Base-by-base conservation (phyloP, 2,797 vertebrate species). In the Enteromius treurensis region DNA sequence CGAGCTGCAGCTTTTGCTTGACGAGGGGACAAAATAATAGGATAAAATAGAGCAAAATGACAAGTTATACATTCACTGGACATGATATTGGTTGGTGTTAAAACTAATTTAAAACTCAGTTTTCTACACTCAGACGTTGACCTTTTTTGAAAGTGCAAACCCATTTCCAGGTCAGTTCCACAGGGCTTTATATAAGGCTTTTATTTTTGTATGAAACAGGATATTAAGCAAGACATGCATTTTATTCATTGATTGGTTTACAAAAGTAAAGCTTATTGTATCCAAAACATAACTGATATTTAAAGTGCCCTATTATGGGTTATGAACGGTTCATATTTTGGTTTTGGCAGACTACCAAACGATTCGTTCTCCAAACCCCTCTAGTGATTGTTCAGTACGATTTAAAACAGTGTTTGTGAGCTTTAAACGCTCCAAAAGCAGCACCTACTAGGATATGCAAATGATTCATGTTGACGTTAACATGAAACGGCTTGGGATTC, bases 81-180 rank as follows among this genome's bases (percentile, higher is more conserved):
- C 1, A 3, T 29, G n/a, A 40, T 77, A 1, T 67, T 55, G 62
- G 29, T 21, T 40, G 3, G 32, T 21, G 64, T 68, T 82, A n/a
- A 68, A 82, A 76, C 58, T 42, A 5, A 81, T 64, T 73, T 51
- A 82, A 65, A 34, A 82, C 51, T 19, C 37, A 75, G 34, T 58
- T 45, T 82, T 23, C 19, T 49, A 77, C 49, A 17, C 37, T 76
- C 23, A 82, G 42, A 45, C 17, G 11, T 14, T 78, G 53, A 83
- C 75, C 82, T 78, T 83, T 83, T 37, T 34, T 8, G 21, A 42
- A 77, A 77, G 47, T 40, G 15, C 29, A 65, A 81, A 42, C 58
- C 26, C 21, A 23, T 74, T 26, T 19, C 19, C 5, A 19, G 14
- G 37, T 34, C 53, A 73, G 26, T 32, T 21, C 34, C n/a, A 81